phyloP scores from a whole-genome alignment of 2,888 invertebrate species.

The Zaprionus obscuricornis region DNA sequence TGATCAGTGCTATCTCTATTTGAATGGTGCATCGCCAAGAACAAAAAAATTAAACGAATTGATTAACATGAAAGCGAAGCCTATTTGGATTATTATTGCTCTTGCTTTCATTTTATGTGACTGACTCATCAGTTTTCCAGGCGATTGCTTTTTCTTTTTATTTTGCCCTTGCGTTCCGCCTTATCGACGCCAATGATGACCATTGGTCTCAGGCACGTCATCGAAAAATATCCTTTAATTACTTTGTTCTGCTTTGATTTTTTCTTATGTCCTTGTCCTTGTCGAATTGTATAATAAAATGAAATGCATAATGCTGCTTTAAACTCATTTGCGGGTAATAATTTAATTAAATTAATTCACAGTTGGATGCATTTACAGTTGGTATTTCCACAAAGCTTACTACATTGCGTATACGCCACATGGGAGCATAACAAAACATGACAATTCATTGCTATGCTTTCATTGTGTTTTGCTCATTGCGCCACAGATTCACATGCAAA shows the following conservation, averaged over 20 bases:
- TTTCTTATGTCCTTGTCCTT: no score
- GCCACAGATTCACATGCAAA: conserved; percentile 26
- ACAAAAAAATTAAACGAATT: no score
- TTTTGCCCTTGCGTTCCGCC: conserved; percentile 10
- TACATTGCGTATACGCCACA: conserved; percentile 40
- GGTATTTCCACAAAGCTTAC: neutral
- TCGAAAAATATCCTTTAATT: conserved; percentile 28
- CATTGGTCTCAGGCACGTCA: conserved; percentile 23
- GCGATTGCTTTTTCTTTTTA: conserved; percentile 17
- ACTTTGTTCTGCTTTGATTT: no score
- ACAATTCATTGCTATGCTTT: conserved; percentile 4
- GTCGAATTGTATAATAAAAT: conserved; percentile 1
- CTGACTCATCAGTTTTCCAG: conserved; percentile 47
- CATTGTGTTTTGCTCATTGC: neutral
- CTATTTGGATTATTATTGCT: conserved; percentile 23
- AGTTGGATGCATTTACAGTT: conserved; percentile 1
- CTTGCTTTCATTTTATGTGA: neutral
- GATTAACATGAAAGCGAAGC: conserved; percentile 11
- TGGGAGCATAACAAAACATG: no score
- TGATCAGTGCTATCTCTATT: no score
- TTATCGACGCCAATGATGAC: conserved; percentile 28
- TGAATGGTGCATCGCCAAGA: no score
- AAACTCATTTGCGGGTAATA: conserved; percentile 13
- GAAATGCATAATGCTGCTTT: neutral
- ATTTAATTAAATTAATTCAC: conserved; percentile 28